Base-by-base conservation (phyloP, 2,113 vertebrate species). In the Himantopus leucocephalus region DNA sequence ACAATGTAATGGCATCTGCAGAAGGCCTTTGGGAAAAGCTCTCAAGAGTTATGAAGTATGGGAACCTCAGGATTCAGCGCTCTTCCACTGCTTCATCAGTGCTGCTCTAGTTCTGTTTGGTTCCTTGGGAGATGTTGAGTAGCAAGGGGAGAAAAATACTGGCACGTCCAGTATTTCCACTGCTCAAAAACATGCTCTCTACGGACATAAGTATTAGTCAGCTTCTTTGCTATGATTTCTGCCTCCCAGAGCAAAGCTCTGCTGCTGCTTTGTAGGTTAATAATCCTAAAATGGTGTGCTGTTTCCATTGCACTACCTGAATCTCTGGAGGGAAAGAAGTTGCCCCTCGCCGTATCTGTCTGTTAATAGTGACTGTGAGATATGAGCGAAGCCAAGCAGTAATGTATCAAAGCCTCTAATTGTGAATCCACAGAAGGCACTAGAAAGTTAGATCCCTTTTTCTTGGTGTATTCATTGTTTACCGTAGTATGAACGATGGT, bases 301-400 rank as follows among this genome's bases (percentile, higher is more conserved):
- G 13, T 50, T 88, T 88, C 59, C 47, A 30, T 72, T 70, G 3
- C 9, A 2, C 50, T 73, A 2, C 14, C 53, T 55, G 53, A 75
- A 17, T 52, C 55, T 90, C 4, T 0, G 55, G 45, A 74, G 62
- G 47, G 48, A 66, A 66, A 8, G 58, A 68, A 14, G 12, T 12
- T 81, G 34, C 9, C n/a, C 21, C 50, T 92, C 80, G 67, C 50
- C 12, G 0, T 73, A 15, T 37, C 80, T 59, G 10, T 21, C 30
- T 62, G 34, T 53, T 92, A 34, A 20, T 21, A 29, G 27, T 12
- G 66, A 27, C 53, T 2, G 0, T 64, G 55, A 85, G 39, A 26
- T 45, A 20, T 0, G 3, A 80, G 22, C 0, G 0, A 73, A 76
- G 43, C 39, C 74, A 56, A 60, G 23, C 29, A 59, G 34, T 73